Conservation (phyloP, 2,113 vertebrate genomes). For the Erythrocercus mccallii region DNA sequence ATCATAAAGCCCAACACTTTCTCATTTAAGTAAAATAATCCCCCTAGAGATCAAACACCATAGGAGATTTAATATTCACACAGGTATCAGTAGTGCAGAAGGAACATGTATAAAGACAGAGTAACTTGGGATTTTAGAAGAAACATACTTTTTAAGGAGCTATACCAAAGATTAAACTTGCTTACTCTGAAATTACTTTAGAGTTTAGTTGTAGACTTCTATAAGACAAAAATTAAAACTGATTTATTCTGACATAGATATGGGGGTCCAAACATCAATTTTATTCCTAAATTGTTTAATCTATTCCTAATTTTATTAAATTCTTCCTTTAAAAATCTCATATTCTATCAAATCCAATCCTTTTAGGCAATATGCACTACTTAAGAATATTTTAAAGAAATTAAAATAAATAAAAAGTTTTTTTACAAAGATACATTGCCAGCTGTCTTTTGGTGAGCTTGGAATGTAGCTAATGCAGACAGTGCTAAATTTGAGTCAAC, state of each 20-base stretch:
- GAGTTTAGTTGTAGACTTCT: not conserved
- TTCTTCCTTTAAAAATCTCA: not conserved
- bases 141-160: not conserved
- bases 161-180: not conserved
- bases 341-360: not conserved
- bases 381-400: not conserved
- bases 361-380: not conserved
- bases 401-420: not conserved
- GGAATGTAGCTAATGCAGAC: not conserved
- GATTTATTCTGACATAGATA: not conserved
- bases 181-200: not conserved
- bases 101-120: not conserved
- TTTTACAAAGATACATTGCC: not conserved
- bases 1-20: not conserved
- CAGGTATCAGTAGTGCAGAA: not conserved
- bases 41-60: not conserved
- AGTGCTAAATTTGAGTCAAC: not conserved
- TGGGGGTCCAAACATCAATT: not conserved
- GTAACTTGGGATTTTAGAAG: not conserved
- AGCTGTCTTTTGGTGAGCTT: not conserved
- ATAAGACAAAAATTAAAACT: not conserved
- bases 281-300: not conserved
- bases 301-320: not conserved
- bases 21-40: not conserved
- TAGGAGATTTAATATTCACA: not conserved